phyloP scores from a whole-genome alignment of 2,113 vertebrate genomes.

The Anhinga rufa region DNA sequence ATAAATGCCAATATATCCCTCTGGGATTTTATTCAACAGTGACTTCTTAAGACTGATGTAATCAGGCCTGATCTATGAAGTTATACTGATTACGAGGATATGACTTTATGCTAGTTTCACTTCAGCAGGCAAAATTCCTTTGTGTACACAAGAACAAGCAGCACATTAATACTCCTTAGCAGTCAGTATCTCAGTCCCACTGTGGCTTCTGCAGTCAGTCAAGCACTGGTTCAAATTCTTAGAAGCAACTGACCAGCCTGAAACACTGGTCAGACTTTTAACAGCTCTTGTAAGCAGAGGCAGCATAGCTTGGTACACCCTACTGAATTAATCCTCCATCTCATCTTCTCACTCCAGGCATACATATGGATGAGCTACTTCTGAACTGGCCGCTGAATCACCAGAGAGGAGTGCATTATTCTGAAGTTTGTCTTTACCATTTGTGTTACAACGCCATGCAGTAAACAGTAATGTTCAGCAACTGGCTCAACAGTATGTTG shows the following conservation, averaged over 20 bases:
- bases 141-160: neutral
- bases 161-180: neutral
- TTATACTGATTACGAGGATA: neutral
- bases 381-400: neutral
- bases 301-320: fast-evolving
- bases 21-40: neutral
- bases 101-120: neutral
- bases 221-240: neutral
- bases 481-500: neutral
- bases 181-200: neutral
- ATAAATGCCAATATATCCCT: neutral
- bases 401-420: neutral
- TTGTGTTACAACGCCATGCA: neutral
- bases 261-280: neutral
- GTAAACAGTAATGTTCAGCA: neutral
- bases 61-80: neutral
- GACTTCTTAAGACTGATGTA: neutral
- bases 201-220: neutral
- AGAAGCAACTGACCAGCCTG: neutral
- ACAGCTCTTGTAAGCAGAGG: neutral
- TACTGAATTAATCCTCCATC: neutral
- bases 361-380: neutral
- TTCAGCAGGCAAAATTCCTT: neutral
- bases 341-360: neutral
- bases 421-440: neutral